Percentiles rank a stretch among this genome's conserved stretches.
These are phyloP conservation scores for Asbolus verrucosus DNA, from an alignment of 1,140 invertebrate species.

Conservation along the genomic window DNA sequence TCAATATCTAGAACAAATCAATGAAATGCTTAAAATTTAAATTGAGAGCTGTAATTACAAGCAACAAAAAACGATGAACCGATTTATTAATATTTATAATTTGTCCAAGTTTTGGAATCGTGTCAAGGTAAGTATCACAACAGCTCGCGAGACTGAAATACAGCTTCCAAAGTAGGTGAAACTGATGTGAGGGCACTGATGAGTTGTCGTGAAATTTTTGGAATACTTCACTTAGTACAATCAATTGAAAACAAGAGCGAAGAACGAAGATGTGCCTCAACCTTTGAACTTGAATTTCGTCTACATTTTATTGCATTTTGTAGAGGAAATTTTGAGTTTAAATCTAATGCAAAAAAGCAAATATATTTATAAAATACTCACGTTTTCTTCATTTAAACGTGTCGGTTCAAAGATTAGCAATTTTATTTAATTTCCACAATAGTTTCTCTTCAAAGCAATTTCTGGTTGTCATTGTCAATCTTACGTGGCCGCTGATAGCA, in stretches of 20 bases:
- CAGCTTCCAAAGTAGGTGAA: conserved; percentile 3
- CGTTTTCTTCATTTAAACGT: conserved; percentile 46
- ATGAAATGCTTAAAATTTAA: conserved; percentile 18
- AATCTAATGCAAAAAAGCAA: conserved; percentile 21
- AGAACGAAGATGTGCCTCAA: background rate
- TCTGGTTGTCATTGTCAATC: conserved; percentile 57
- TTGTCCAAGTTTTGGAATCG: conserved; percentile 29
- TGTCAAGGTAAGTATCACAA: conserved; percentile 35
- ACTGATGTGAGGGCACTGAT: no score
- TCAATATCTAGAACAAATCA: conserved; percentile 42
- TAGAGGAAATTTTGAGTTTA: conserved; percentile 25
- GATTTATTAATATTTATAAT: conserved; percentile 24
- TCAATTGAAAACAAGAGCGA: no score
- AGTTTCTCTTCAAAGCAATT: conserved; percentile 42
- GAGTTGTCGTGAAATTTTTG: conserved; percentile 9
- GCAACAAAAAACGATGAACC: conserved; percentile 13
- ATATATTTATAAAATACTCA: conserved; percentile 36
- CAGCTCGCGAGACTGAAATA: background rate
- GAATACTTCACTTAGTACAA: no score
- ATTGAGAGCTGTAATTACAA: background rate
- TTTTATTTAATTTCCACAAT: conserved; percentile 45
- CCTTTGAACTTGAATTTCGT: conserved; percentile 40
- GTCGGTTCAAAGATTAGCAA: conserved; percentile 48
- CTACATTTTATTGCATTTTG: conserved; percentile 13
- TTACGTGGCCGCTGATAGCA: conserved; percentile 56